Evolutionary conservation across 2,888 invertebrate genomes (phyloP).

Genomic region (Pristionchus maxplancki): DNA sequence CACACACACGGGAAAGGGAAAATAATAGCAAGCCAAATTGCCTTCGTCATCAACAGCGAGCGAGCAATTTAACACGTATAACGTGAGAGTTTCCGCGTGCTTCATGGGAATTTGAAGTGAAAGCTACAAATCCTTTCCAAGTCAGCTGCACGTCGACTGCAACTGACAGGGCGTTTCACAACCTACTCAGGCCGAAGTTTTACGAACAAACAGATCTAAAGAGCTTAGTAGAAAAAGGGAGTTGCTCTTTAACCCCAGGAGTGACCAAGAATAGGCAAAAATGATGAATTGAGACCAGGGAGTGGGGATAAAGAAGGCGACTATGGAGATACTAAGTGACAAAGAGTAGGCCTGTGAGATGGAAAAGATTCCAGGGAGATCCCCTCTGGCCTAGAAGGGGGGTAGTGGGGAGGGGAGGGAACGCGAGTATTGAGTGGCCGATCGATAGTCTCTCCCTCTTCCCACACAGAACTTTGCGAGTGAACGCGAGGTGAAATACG

Average conservation of each 20-base stretch:
- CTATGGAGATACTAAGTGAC: no score
- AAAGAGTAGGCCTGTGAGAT: no score
- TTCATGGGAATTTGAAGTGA: not conserved
- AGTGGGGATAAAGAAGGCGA: no score
- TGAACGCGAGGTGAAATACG: slow-evolving; percentile 1
- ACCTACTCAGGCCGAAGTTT: no score
- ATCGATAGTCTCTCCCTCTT: slow-evolving; percentile 6
- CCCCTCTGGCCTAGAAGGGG: not conserved
- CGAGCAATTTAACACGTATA: not conserved
- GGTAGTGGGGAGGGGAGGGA: not conserved
- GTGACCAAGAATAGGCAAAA: no score
- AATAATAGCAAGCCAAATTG: not conserved
- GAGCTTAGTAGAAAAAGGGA: no score
- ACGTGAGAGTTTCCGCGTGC: not conserved
- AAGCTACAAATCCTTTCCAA: not conserved
- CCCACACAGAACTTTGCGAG: not conserved
- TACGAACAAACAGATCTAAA: no score
- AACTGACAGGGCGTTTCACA: not conserved
- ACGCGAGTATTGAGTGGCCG: slow-evolving; percentile 9
- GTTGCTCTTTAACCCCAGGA: no score
- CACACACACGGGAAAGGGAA: not conserved
- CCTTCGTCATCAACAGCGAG: not conserved
- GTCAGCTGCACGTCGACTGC: not conserved
- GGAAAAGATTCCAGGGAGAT: no score
- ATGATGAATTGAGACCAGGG: no score